Evolutionary conservation across 2,113 vertebrate genomes (phyloP).

Genomic region (Ahaetulla prasina): DNA sequence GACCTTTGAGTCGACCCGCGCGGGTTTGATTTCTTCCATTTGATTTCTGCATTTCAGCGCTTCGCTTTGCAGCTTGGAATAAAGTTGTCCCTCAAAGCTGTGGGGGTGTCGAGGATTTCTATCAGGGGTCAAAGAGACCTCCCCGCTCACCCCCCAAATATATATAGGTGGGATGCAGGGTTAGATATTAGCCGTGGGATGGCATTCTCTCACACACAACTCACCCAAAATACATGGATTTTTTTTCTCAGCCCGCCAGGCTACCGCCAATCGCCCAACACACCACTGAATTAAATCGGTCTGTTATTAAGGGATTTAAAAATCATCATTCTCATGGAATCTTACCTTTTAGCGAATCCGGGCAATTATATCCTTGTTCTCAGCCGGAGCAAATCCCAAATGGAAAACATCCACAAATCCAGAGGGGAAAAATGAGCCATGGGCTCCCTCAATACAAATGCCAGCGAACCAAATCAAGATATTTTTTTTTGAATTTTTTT

Average conservation of each 20-base stretch:
- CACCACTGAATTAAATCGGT: not conserved
- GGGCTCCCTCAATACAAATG: not conserved
- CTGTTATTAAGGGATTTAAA: not conserved
- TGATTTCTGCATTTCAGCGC: not conserved
- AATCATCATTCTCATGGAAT: not conserved
- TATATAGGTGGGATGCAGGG: too few species aligned
- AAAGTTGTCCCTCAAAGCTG: not conserved
- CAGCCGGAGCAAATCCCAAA: not conserved
- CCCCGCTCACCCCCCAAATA: too few species aligned
- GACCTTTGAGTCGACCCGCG: not conserved
- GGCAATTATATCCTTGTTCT: not conserved
- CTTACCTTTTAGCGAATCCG: not conserved
- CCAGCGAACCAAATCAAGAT: not conserved
- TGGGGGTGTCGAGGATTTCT: not conserved
- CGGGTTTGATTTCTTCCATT: not conserved
- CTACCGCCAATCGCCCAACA: not conserved
- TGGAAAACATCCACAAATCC: not conserved
- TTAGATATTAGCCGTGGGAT: not conserved
- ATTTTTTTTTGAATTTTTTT: not conserved
- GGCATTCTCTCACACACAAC: not conserved
- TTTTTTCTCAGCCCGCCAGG: too few species aligned
- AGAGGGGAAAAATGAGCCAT: not conserved
- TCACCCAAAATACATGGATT: not conserved
- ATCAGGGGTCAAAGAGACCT: not conserved
- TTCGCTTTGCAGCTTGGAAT: not conserved